Evolutionary conservation across 1,140 invertebrate species (phyloP), one percentile per base, ranked within the genome.

Genomic region (Drosophila pseudoananassae): DNA sequence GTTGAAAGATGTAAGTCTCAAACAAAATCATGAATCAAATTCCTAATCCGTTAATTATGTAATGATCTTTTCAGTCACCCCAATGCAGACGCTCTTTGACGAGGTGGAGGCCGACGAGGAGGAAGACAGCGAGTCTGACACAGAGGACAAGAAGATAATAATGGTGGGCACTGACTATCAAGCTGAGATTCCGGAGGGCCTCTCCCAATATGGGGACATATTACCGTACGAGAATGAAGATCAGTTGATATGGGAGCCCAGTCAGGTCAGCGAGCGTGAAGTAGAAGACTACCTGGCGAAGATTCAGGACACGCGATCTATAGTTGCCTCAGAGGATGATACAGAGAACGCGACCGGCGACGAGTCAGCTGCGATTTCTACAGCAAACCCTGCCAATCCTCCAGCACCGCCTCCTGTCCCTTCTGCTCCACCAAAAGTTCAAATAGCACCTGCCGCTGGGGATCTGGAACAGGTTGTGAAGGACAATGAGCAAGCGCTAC

Each of bases 151-250:
- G 5, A 90, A 94, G 93, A 98, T 97, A 15, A 99, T 99, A 63
- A 98, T 99, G 97, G 98, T 99, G 23, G 98, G 98, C 25, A 95
- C 95, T 77, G 97, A 98, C 88, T 99, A 97, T 92, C 98, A 99
- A 93, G 98, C 98, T 14, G 94, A 94, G 58, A 98, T 99, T 84
- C 98, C 98, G 1, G 97, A 98, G 92, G 97, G 97, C 15, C 92
- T 99, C 4, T 96, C 95, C 85, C 95, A 95, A 87, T 98, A 99
- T 93, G 98, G 97, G 89, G 97, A 98, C 93, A 96, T 96, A 4
- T 93, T 97, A 69, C 97, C 98, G 0, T 99, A 99, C 92, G 98
- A 99, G 93, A 99, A 99, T 93, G 97, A 98, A 92, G 98, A 99
- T 91, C 97, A 98, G 92, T 93, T 99, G 58, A 92, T 99, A 1